Percentiles rank a stretch among this genome's conserved stretches.
phyloP scores from a whole-genome alignment of 2,797 vertebrate species.

The Potorous gilbertii region DNA sequence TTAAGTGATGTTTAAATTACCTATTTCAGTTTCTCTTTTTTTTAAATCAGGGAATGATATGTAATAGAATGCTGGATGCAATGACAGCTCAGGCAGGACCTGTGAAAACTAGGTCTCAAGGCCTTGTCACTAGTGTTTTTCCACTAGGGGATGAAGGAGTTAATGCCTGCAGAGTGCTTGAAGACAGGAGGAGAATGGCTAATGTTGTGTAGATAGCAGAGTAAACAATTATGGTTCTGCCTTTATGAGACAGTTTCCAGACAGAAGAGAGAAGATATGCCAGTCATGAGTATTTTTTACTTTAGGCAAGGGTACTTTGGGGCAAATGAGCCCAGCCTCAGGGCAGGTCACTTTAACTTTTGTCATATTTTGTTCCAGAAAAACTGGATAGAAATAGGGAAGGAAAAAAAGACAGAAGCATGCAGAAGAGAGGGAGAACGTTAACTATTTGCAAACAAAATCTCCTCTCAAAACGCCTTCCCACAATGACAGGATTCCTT shows the following conservation, averaged over 20 bases:
- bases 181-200: background rate
- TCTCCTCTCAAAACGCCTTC: background rate
- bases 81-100: background rate
- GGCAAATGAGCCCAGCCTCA: background rate
- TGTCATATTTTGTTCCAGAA: background rate
- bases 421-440: background rate
- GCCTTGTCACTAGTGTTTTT: background rate
- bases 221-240: constrained; percentile 21
- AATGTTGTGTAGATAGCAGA: constrained; percentile 14
- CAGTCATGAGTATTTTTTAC: background rate
- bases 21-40: background rate
- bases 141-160: background rate
- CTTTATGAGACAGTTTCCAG: background rate
- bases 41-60: accelerated
- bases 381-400: background rate
- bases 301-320: background rate
- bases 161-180: constrained; percentile 10
- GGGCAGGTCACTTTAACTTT: background rate
- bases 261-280: background rate
- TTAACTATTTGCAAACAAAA: background rate
- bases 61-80: background rate
- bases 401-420: background rate
- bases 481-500: background rate
- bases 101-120: background rate
- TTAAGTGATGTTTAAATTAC: background rate